Percentiles rank a stretch among this genome's conserved stretches.
Evolutionary conservation across 2,797 vertebrate genomes (phyloP).

Genomic region (Sebastes aleutianus): DNA sequence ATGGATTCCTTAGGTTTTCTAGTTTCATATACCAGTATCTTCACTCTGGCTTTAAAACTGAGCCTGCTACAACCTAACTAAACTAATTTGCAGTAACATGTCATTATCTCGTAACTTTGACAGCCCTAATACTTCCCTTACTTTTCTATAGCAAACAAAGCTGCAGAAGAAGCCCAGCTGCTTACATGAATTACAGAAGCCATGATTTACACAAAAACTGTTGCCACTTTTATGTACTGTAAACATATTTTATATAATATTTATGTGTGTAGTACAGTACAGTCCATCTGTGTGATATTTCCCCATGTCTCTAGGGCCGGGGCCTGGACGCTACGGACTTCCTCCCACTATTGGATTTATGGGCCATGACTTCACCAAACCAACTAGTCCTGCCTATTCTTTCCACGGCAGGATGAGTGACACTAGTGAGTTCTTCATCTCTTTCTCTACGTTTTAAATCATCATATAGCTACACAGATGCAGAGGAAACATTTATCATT

Average conservation of each 20-base stretch:
- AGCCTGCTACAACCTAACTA: too few species aligned
- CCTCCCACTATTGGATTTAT: conserved; percentile 85
- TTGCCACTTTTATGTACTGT: neutral
- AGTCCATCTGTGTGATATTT: neutral
- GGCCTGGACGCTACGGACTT: conserved; percentile 83
- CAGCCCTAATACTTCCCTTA: too few species aligned
- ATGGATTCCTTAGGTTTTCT: too few species aligned
- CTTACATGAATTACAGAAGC: neutral
- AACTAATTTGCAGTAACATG: too few species aligned
- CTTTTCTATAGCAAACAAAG: too few species aligned
- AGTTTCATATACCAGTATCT: too few species aligned
- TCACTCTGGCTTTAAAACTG: too few species aligned
- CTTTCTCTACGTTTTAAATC: neutral
- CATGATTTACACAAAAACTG: neutral
- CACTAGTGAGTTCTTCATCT: conserved; percentile 73
- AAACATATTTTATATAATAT: neutral
- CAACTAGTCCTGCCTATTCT: conserved; percentile 82
- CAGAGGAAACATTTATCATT: neutral
- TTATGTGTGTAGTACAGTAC: neutral
- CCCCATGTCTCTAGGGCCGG: conserved; percentile 76
- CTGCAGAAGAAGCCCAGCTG: too few species aligned
- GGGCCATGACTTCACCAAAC: conserved; percentile 86
- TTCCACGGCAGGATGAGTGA: conserved; percentile 79
- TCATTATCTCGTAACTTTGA: too few species aligned
- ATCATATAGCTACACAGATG: neutral